Conservation (phyloP, 2,113 vertebrate genomes). For the Paracanthobrama guichenoti region DNA sequence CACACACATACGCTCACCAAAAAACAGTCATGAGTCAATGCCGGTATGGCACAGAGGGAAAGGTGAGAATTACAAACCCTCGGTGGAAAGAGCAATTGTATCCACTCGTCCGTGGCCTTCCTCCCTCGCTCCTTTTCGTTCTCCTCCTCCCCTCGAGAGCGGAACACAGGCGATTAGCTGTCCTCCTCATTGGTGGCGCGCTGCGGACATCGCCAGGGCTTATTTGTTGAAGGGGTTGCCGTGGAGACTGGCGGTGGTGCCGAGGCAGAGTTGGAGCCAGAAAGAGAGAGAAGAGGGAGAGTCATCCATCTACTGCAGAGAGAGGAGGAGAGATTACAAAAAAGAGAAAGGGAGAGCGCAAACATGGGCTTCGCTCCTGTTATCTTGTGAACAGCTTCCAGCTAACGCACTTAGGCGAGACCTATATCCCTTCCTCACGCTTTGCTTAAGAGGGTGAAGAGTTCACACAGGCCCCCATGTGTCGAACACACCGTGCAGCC, state of each 20-base stretch:
- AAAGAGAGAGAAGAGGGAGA: constrained; percentile 75
- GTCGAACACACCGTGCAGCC: constrained; percentile 60
- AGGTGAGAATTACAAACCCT: constrained; percentile 50
- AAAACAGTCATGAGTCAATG: constrained; percentile 26
- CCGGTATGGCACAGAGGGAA: neutral
- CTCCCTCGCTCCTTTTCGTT: constrained; percentile 22
- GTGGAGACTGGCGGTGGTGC: constrained; percentile 80
- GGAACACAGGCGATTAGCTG: constrained; percentile 62
- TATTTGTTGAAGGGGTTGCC: constrained; percentile 95
- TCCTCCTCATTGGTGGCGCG: constrained; percentile 60
- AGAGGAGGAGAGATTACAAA: constrained; percentile 74
- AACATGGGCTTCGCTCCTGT: constrained; percentile 68
- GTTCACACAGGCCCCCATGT: constrained; percentile 63
- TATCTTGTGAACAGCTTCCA: constrained; percentile 62
- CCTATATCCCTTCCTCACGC: constrained; percentile 21
- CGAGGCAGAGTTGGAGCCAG: constrained; percentile 62
- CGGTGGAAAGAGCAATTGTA: constrained; percentile 12
- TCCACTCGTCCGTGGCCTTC: constrained; percentile 48
- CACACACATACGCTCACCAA: neutral
- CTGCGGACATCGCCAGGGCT: constrained; percentile 68
- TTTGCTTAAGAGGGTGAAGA: constrained; percentile 39
- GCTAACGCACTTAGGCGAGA: constrained; percentile 53
- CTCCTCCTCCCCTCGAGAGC: constrained; percentile 15
- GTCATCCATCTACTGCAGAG: constrained; percentile 62
- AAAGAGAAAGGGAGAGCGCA: constrained; percentile 57